Evolutionary conservation across 2,113 vertebrate species (phyloP).

Genomic region (Corythornis vintsioides): DNA sequence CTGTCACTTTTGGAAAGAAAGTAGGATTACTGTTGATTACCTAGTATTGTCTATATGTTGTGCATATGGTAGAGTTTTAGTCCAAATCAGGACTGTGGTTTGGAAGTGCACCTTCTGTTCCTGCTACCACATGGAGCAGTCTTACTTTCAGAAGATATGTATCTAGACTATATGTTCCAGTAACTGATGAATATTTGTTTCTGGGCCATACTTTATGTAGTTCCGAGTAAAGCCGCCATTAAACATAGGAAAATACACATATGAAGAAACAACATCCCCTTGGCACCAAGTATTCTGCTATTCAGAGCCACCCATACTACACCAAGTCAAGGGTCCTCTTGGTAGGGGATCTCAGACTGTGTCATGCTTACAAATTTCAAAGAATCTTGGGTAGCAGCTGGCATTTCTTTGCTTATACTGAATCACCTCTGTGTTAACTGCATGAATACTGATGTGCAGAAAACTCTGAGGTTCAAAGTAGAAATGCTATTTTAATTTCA

Average conservation of each 20-base stretch:
- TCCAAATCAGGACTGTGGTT: background rate
- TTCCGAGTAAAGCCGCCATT: background rate
- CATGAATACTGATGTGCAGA: background rate
- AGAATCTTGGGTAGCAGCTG: background rate
- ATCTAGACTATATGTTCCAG: background rate
- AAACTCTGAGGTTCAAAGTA: background rate
- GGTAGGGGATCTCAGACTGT: background rate
- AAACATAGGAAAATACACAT: background rate
- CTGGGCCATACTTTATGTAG: background rate
- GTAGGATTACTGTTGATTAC: background rate
- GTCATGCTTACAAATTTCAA: background rate
- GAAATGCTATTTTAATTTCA: background rate
- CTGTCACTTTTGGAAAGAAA: background rate
- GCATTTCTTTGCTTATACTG: background rate
- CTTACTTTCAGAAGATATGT: background rate
- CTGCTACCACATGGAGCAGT: background rate
- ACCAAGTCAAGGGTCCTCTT: fast-evolving
- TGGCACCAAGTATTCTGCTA: background rate
- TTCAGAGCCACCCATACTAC: background rate
- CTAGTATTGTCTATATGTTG: background rate
- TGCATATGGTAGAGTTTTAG: background rate
- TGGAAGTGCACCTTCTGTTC: background rate
- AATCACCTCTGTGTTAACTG: background rate
- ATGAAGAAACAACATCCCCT: background rate
- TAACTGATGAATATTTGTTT: background rate